These are phyloP conservation scores for Drosophila bocki DNA, from an alignment of 1,140 invertebrate species.

Conservation along the genomic window DNA sequence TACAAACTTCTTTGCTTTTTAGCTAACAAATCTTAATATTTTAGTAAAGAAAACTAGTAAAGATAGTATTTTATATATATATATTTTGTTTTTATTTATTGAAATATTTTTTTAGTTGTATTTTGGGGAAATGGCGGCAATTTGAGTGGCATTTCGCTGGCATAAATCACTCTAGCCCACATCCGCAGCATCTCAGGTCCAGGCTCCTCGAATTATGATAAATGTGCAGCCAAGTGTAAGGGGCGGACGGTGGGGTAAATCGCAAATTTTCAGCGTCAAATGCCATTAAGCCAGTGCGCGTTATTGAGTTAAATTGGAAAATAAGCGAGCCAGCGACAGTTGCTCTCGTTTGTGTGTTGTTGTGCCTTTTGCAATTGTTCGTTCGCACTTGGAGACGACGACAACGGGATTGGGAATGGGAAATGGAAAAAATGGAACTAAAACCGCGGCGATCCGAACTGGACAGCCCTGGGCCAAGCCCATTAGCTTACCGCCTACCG, in stretches of 20 bases:
- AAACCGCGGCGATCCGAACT: constrained; percentile 5
- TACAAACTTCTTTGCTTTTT: too few species aligned
- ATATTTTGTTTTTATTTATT: not conserved
- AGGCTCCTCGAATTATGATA: constrained; percentile 60
- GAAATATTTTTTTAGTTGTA: not conserved
- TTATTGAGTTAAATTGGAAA: constrained; percentile 84
- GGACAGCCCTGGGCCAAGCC: constrained; percentile 33
- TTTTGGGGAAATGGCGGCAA: constrained; percentile 18
- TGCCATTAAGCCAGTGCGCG: constrained; percentile 77
- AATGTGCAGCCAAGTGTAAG: constrained; percentile 36
- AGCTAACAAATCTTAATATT: not conserved
- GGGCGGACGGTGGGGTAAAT: constrained; percentile 52
- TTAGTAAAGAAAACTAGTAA: too few species aligned
- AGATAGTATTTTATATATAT: not conserved
- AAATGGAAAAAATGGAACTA: constrained; percentile 5
- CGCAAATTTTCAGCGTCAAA: constrained; percentile 81
- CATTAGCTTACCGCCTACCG: constrained; percentile 3
- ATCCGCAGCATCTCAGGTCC: constrained; percentile 52
- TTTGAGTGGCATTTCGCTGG: constrained; percentile 41
- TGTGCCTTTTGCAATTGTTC: constrained; percentile 66
- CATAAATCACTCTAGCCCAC: constrained; percentile 57
- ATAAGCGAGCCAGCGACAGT: constrained; percentile 77
- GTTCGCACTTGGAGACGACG: constrained; percentile 68
- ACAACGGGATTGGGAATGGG: constrained; percentile 7
- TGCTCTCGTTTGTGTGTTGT: constrained; percentile 27